Base-by-base conservation (phyloP, 2,113 vertebrate genomes). In the Hystrix brachyura region DNA sequence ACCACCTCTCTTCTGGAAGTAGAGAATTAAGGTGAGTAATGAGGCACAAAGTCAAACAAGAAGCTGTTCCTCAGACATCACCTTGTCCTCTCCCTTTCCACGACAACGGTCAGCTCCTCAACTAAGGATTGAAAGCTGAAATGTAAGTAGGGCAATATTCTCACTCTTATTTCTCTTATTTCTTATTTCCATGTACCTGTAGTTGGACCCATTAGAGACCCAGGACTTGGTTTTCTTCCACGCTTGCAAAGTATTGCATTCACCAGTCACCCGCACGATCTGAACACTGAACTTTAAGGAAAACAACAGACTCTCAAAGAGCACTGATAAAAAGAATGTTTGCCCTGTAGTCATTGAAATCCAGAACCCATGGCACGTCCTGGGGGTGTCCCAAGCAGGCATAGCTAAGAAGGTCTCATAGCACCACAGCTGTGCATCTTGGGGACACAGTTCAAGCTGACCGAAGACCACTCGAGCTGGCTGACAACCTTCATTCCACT, bases 1-100 rank as follows among this genome's bases (percentile, higher is more conserved):
- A 38, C 34, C 34, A 78, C 43, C 55, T 87, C 43, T 21, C 64
- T 64, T 84, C 90, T 51, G 19, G 89, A 23, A 69, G 55, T 25
- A 60, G 48, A 84, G 67, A 83, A 95, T 79, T 71, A 60, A 71
- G 4, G 43, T 69, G 21, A 82, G 62, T 53, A 78, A 72, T 19
- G 59, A 93, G 89, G 67, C 48, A 79, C 71, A 91, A 88, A 95
- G 93, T 69, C 78, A 91, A 94, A 57, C 6, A 51, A 94, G 84
- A 95, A 95, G 55, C 90, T 83, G 6, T 25, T 76, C 25, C 74
- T 82, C 43, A 67, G 29, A 94, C 29, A 91, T 29, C 25, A 43
- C 46, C 14, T 62, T 55, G 21, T 93, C 60, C 60, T 91, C n/a
- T 48, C 23, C 46, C 38, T 17, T 78, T 60, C 62, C 80, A 53